Evolutionary conservation across 2,113 vertebrate genomes (phyloP), one percentile per base, ranked within the genome.

Genomic region (Hippocampus abdominalis): DNA sequence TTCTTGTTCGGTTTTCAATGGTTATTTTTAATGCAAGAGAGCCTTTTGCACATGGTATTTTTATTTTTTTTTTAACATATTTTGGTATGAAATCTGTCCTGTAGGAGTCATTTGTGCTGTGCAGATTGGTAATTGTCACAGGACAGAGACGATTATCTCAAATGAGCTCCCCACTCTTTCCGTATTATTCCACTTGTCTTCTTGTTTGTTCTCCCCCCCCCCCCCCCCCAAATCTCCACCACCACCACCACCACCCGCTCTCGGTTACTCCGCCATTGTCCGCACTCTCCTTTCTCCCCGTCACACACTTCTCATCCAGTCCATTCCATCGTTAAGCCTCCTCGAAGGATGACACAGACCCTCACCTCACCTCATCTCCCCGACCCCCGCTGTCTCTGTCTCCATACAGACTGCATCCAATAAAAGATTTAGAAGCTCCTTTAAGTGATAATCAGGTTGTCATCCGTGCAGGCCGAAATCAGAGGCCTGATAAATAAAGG

Each of bases 371-470:
- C 66, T 69, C 61, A 56, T 77, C 80, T 79, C 82, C 75, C 78
- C 80, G 81, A 80, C 57, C 75, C 32, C 69, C 53, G 60, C 70
- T 60, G 62, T 75, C 74, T 82, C 66, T 60, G 32, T 70, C 74
- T 79, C 70, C 74, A 40, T 72, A 79, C 80, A 71, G 80, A 86
- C 76, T 79, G 74, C 83, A 75, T 82, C 73, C 79, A 78, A 78
- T 77, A 71, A 80, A 84, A 88, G 85, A 91, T 88, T 86, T 85
- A 85, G 77, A 76, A 82, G 82, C 76, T 81, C 73, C 74, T 90
- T 86, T 85, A 87, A 88, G 88, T 89, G 87, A 82, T 92, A 91
- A 92, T 92, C 87, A 90, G 85, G 78, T 89, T 91, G 90, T 91
- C 90, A 87, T 90, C 83, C 66, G 44, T 79, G 86, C 80, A 81